phyloP scores from a whole-genome alignment of 2,888 invertebrate species.

The Mermis nigrescens region DNA sequence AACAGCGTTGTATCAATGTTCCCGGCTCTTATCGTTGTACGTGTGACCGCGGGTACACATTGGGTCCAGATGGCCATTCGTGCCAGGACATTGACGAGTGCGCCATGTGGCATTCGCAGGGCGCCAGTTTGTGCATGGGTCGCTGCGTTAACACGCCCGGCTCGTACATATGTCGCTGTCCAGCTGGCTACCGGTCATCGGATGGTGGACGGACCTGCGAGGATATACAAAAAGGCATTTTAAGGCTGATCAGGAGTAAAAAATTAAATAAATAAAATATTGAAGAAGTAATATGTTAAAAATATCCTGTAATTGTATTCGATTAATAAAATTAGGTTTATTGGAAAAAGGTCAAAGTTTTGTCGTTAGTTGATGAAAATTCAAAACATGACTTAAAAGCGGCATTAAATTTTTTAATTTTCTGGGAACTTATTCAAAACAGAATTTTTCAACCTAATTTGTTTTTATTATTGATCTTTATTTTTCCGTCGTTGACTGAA shows the following conservation, averaged over 20 bases:
- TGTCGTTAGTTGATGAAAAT: no score
- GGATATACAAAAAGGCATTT: no score
- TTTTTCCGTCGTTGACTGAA: no score
- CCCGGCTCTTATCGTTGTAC: conserved; percentile 74
- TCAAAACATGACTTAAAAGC: no score
- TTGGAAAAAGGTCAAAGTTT: no score
- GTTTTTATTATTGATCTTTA: no score
- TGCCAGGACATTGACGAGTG: conserved; percentile 66
- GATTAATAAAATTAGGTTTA: no score
- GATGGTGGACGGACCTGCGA: conserved; percentile 34
- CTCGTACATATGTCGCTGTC: conserved; percentile 28
- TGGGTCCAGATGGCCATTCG: conserved; percentile 50
- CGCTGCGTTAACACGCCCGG: conserved; percentile 30
- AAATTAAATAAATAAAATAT: not conserved
- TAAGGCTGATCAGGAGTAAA: conserved; percentile 8
- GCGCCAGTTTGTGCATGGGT: conserved; percentile 32
- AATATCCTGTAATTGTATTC: no score
- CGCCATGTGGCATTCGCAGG: conserved; percentile 42
- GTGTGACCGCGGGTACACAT: conserved; percentile 61
- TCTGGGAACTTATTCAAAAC: no score
- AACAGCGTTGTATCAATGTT: conserved; percentile 69
- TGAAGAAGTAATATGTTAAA: no score
- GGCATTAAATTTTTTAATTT: no score
- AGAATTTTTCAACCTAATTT: no score
- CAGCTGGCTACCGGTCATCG: conserved; percentile 24